A percentile compares a stretch with the other conserved stretches of the same genome.
These are phyloP conservation scores for Burhinus oedicnemus DNA, from an alignment of 2,113 vertebrate species.

Conservation along the genomic window DNA sequence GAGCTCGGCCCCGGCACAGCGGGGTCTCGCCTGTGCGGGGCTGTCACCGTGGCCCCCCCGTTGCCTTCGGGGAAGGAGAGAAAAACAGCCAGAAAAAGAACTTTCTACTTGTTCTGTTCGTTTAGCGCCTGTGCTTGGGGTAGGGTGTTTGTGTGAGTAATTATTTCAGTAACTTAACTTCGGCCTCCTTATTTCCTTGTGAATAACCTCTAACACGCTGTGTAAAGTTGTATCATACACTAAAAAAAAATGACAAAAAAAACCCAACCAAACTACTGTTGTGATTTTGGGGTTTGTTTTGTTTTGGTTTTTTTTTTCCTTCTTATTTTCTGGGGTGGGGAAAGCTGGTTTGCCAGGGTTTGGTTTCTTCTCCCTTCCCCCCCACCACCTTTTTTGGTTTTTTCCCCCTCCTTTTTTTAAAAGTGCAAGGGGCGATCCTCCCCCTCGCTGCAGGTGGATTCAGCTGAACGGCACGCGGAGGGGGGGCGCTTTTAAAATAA, in stretches of 20 bases:
- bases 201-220: not conserved
- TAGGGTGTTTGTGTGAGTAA: not conserved
- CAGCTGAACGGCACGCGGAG: not conserved
- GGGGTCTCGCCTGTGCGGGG: not conserved
- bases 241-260: not conserved
- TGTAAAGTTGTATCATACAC: not conserved
- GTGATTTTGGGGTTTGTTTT: not conserved
- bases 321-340: too few relatives aligned
- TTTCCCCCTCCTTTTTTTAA: too few relatives aligned
- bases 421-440: too few relatives aligned
- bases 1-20: not conserved
- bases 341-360: not conserved
- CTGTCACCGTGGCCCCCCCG: not conserved
- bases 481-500: not conserved
- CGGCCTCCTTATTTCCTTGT: not conserved
- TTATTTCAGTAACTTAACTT: not conserved
- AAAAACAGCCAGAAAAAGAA: not conserved
- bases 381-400: too few relatives aligned
- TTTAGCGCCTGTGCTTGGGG: slow-evolving; percentile 1
- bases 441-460: not conserved
- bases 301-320: not conserved
- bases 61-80: not conserved
- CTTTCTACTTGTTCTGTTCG: not conserved
- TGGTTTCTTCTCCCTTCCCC: too few relatives aligned
- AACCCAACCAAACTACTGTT: not conserved